These are phyloP conservation scores for Clarias pachynema DNA, from an alignment of 2,797 vertebrate species.

Conservation along the genomic window DNA sequence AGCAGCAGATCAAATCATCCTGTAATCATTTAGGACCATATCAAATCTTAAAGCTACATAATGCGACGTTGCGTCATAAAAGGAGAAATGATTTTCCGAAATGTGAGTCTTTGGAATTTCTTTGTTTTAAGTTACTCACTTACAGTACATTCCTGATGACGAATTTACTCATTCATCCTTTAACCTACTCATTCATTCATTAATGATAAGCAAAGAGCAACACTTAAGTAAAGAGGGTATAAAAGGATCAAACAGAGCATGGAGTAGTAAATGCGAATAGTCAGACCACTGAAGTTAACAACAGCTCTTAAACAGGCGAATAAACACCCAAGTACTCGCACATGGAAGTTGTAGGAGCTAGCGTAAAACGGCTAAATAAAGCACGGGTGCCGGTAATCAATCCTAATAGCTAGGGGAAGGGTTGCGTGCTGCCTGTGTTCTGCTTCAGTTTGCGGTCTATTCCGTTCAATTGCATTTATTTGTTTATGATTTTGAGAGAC, in stretches of 20 bases:
- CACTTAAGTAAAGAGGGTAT: background rate
- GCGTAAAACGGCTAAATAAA: background rate
- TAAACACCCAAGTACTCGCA: background rate
- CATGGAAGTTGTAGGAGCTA: background rate
- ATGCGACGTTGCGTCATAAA: background rate
- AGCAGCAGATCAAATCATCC: background rate
- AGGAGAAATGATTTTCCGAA: background rate
- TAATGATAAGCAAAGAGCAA: background rate
- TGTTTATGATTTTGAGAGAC: background rate
- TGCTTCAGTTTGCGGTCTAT: background rate
- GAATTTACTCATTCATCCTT: background rate
- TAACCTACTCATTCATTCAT: background rate
- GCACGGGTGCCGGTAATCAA: background rate
- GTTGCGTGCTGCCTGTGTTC: background rate
- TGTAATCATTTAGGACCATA: background rate
- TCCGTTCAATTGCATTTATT: background rate
- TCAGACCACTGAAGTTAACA: background rate
- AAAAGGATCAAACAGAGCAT: background rate
- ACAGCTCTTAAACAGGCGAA: slow-evolving; percentile 2
- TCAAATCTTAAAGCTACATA: background rate
- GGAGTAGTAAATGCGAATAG: background rate
- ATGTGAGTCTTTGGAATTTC: background rate
- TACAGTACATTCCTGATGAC: no score
- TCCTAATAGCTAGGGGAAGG: background rate
- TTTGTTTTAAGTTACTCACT: background rate